Conservation (phyloP, 2,888 invertebrate genomes). For the Seladonia tumulorum region DNA sequence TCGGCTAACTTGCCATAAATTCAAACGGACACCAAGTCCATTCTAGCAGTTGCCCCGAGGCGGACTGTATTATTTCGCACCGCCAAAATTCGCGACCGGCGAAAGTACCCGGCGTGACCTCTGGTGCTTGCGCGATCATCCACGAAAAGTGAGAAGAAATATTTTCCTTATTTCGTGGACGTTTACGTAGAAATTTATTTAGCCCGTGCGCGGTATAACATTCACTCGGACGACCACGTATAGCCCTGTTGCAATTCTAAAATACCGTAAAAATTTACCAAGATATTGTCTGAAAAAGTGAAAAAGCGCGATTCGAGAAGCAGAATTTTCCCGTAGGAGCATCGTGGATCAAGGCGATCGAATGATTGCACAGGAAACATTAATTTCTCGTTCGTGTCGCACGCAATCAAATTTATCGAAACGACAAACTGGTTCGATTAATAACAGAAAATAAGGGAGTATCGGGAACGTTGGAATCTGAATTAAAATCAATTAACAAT, state of each 20-base stretch:
- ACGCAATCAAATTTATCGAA: neutral
- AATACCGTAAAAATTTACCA: no score
- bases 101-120: neutral
- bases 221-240: neutral
- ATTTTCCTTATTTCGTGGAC: neutral
- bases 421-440: neutral
- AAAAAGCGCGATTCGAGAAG: neutral
- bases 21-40: conserved; percentile 67
- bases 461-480: neutral
- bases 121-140: neutral
- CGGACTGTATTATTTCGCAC: conserved; percentile 58
- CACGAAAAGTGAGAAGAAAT: neutral
- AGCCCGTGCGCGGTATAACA: neutral
- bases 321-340: neutral
- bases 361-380: neutral
- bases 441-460: neutral
- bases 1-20: conserved; percentile 78
- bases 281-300: no score
- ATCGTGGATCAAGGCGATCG: neutral
- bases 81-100: conserved; percentile 39
- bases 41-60: conserved; percentile 31
- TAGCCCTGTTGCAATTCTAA: no score
- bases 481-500: conserved; percentile 17
- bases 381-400: neutral
- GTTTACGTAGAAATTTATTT: neutral